Evolutionary conservation across 2,113 vertebrate genomes (phyloP).

Genomic region (Phylloscopus whistleri): DNA sequence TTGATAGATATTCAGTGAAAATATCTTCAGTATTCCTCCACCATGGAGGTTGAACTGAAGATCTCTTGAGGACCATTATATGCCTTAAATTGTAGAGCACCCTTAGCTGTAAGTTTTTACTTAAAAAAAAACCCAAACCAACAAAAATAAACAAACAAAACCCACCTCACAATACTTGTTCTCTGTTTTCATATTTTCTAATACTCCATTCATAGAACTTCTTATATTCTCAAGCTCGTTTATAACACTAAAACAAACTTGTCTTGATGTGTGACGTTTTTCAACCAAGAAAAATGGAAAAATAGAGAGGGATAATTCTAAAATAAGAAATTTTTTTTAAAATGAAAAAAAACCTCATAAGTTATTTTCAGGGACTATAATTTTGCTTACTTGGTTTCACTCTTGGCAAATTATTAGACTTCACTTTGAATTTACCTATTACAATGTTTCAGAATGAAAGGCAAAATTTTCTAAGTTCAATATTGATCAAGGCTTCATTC

Average conservation of each 20-base stretch:
- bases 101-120: background rate
- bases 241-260: background rate
- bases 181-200: background rate
- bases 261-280: background rate
- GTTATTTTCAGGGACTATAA: background rate
- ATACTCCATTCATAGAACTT: background rate
- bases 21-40: background rate
- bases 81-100: background rate
- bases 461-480: background rate
- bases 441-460: background rate
- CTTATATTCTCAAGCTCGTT: background rate
- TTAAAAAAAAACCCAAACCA: fast-evolving
- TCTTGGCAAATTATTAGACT: background rate
- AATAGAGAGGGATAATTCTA: background rate
- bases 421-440: background rate
- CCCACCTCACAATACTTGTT: fast-evolving
- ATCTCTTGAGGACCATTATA: background rate
- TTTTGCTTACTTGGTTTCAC: background rate
- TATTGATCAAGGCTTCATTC: background rate
- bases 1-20: background rate
- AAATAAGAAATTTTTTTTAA: background rate
- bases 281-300: background rate
- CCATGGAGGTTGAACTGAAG: background rate
- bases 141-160: background rate
- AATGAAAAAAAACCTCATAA: background rate